phyloP scores from a whole-genome alignment of 2,797 vertebrate species.

The Clarias pachynema region DNA sequence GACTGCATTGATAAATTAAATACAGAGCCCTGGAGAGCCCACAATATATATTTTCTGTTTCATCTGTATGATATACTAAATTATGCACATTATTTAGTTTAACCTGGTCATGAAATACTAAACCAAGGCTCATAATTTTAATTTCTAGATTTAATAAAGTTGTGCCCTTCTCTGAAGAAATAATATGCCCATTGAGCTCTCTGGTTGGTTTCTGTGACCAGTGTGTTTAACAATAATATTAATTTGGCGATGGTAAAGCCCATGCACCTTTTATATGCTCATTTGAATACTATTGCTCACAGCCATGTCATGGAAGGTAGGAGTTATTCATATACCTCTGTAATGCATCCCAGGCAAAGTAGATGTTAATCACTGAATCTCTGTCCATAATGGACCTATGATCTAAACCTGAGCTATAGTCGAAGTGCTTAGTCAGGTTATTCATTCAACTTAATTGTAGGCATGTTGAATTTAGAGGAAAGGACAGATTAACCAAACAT shows the following conservation, averaged over 20 bases:
- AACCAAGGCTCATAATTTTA: not conserved
- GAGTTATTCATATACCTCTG: not conserved
- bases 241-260: not conserved
- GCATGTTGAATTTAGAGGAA: not conserved
- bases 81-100: constrained; percentile 18
- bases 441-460: not conserved
- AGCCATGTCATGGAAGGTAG: not conserved
- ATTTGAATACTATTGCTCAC: not conserved
- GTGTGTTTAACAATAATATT: not conserved
- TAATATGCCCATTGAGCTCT: not conserved
- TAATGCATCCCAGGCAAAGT: not conserved
- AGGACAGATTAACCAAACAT: constrained; percentile 3
- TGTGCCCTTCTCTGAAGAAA: not conserved
- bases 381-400: not conserved
- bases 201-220: not conserved
- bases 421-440: not conserved
- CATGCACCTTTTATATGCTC: not conserved
- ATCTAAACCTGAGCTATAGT: not conserved
- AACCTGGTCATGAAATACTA: not conserved
- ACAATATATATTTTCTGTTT: not conserved
- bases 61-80: not conserved
- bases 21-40: not conserved
- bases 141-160: constrained; percentile 3
- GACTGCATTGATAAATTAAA: constrained; percentile 28
- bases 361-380: not conserved